phyloP scores from a whole-genome alignment of 2,797 vertebrate species.

The Glyptemys insculpta region DNA sequence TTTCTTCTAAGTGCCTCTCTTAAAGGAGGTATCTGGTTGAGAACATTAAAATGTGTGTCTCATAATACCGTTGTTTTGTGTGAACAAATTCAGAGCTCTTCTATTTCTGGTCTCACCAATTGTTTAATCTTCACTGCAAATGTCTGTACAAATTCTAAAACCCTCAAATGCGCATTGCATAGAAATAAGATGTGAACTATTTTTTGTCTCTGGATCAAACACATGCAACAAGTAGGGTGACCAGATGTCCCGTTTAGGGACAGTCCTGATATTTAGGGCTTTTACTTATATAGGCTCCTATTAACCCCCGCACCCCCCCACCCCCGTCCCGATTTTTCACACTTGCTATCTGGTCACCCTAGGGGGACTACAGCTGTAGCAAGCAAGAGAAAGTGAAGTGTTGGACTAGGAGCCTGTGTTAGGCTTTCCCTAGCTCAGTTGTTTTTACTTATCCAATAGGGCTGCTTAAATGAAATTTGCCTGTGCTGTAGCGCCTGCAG shows the following conservation, averaged over 20 bases:
- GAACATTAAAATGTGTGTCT: neutral
- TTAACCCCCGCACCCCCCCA: too few species aligned
- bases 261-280: too few species aligned
- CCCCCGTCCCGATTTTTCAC: too few species aligned
- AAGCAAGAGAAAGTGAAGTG: neutral
- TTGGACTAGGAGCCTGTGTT: neutral
- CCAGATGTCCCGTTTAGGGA: too few species aligned
- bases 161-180: neutral
- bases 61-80: neutral
- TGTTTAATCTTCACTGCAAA: neutral
- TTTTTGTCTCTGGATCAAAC: neutral
- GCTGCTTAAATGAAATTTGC: neutral
- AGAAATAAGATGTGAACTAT: neutral
- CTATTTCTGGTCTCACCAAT: neutral
- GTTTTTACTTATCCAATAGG: neutral
- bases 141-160: neutral
- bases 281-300: too few species aligned
- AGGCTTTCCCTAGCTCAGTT: neutral
- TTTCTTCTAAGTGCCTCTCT: fast-evolving
- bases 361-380: neutral
- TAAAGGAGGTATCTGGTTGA: neutral
- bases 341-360: too few species aligned
- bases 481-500: fast-evolving
- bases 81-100: neutral
- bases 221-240: neutral